phyloP scores from a whole-genome alignment of 2,888 invertebrate genomes.

The Caenorhabditis sinica region DNA sequence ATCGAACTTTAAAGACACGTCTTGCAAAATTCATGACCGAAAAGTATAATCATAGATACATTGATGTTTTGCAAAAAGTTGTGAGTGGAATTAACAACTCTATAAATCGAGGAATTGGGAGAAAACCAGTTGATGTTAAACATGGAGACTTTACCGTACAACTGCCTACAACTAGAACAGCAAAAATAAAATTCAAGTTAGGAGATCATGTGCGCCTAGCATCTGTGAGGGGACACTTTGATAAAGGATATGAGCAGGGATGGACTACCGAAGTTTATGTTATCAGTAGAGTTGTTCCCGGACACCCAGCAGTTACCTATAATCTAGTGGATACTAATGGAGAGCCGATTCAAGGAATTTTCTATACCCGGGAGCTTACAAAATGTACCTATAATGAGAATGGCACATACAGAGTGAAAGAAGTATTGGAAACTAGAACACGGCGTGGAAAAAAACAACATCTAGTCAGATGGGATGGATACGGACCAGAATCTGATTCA shows the following conservation, averaged over 20 bases:
- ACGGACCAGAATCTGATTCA: not conserved
- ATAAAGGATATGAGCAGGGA: too few species aligned
- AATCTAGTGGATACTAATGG: slow-evolving; percentile 11
- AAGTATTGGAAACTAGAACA: not conserved
- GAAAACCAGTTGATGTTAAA: not conserved
- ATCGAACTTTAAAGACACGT: too few species aligned
- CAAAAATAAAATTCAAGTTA: not conserved
- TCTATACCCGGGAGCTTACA: slow-evolving; percentile 11
- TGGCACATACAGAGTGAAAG: not conserved
- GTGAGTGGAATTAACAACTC: too few species aligned
- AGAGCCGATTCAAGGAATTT: not conserved
- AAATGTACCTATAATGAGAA: slow-evolving; percentile 6
- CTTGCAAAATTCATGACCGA: too few species aligned
- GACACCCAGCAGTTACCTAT: not conserved
- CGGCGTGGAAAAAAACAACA: not conserved
- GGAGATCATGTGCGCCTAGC: slow-evolving; percentile 6
- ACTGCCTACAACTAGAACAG: not conserved
- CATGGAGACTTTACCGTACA: slow-evolving; percentile 4
- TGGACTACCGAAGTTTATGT: not conserved
- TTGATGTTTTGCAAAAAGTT: too few species aligned
- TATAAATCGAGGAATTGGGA: too few species aligned
- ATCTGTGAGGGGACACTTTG: not conserved
- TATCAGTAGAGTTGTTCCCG: not conserved
- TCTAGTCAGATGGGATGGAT: slow-evolving; percentile 4
- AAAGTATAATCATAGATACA: too few species aligned